Base-by-base conservation (phyloP, 2,113 vertebrate genomes). In the Etheostoma cragini region DNA sequence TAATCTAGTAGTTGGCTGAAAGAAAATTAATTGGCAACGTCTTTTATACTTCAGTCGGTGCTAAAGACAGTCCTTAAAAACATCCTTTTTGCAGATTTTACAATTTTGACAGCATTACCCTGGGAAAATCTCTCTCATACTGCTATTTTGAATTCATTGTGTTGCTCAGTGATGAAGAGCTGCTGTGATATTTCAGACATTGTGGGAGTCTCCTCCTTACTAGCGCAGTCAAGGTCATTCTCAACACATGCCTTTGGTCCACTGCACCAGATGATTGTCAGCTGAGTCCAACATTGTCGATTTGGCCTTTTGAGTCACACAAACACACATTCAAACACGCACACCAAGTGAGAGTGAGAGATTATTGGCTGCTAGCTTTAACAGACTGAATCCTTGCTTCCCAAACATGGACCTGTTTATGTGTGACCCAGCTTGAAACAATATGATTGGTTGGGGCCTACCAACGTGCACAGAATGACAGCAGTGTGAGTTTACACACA, bases 261-360 rank as follows among this genome's bases (percentile, higher is more conserved):
- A 86, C 76, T 80, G 88, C 86, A 87, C 82, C 69, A 72, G 74
- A 90, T 90, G 88, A 93, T 92, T 91, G 90, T 92, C 93, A 91
- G 87, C 64, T 77, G 50, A 86, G 76, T 91, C 89, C 86, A 80
- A 69, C 69, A 52, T 69, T 84, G 88, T 87, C 67, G 70, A 83
- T 87, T 86, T 92, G 87, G 78, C 80, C 85, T 89, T 91, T 88
- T 80, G 81, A 87, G 80, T 80, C 77, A 53, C 71, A 35, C 63
- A 38, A 53, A 54, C 65, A 66, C 30, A 42, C 68, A 53, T 47
- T n/a, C 4, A 38, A 24, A 58, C 54, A 47, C 22, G 21, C 33
- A 47, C 21, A 33, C 35, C 26, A 8, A 77, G 49, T 50, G 65
- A 73, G 42, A 71, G 61, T 46, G 54, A 68, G 57, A 64, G 78